phyloP scores from a whole-genome alignment of 2,797 vertebrate genomes.

The Rhinella marina region DNA sequence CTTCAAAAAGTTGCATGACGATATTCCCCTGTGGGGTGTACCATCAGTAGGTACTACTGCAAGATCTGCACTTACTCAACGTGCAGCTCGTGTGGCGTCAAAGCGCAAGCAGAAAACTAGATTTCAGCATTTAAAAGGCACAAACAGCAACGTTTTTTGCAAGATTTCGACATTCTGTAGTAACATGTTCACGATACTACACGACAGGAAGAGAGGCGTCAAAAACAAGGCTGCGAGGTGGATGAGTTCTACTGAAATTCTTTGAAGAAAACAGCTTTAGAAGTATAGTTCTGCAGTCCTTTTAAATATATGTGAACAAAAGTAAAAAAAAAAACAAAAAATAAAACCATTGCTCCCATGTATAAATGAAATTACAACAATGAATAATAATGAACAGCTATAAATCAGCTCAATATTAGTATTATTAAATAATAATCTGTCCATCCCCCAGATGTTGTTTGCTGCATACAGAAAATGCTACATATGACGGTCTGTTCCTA shows the following conservation, averaged over 20 bases:
- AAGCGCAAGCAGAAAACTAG: not conserved
- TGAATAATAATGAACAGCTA: not conserved
- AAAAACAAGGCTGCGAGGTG: not conserved
- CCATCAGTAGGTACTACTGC: not conserved
- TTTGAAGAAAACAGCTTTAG: not conserved
- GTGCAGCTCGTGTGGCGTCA: not conserved
- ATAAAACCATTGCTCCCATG: not conserved
- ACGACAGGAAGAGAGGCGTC: not conserved
- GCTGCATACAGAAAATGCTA: not conserved
- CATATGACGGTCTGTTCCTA: not conserved
- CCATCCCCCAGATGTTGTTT: too few relatives aligned
- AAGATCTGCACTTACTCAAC: not conserved
- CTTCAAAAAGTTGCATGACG: too few relatives aligned
- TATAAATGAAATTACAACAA: not conserved
- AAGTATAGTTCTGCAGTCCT: not conserved
- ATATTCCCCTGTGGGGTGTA: not conserved
- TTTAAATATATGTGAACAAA: too few relatives aligned
- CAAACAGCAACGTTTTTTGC: not conserved
- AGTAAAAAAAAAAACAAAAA: not conserved
- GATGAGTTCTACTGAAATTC: not conserved
- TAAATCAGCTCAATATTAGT: not conserved
- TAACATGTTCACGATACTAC: not conserved
- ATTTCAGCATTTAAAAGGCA: conserved; percentile 1
- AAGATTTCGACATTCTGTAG: not conserved
- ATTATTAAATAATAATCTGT: too few relatives aligned